Base-by-base conservation (phyloP, 2,888 invertebrate genomes). In the Heliconius aoede region DNA sequence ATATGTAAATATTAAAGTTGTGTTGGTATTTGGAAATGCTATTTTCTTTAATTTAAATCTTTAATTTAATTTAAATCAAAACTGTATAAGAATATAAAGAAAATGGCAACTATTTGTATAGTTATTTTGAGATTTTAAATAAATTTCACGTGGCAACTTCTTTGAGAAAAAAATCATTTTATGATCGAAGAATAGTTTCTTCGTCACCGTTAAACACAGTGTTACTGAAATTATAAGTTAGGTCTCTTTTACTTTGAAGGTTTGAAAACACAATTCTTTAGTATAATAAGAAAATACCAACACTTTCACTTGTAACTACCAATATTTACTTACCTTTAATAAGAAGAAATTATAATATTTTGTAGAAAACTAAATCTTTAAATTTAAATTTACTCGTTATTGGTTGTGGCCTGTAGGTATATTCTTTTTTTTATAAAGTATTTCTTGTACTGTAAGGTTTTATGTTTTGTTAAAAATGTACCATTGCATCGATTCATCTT, bases 361-460 rank as follows among this genome's bases (percentile, higher is more conserved):
- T 51, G 18, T 55, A 24, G 18, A 68, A 30, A 68, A 68, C 13
- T 46, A 51, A 28, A 21, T 51, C 21, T 28, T 30, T 46, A 28
- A 30, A 26, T 5, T 26, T n/a, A n/a, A n/a, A n/a, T 28, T 46
- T n/a, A 28, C 4, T 26, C 24, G 30, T 69, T 24, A 7, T 30
- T 32, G n/a, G n/a, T 69, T 28, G n/a, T 51, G 21, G 5, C 15
- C 30, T 30, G 15, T 26, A 30, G 24, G n/a, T 30, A 30, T 51
- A 1, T 46, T 40, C 4, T 68, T 28, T 69, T 51, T 51, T 51
- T 9, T 1, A 13, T 30, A 13, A 69, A 69, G 3, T 30, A 69
- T n/a, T n/a, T 58, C n/a, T 71, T 72, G 72, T 60, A 72, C 72
- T 72, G 26, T 36, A 24, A 72, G 72, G 72, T 60, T 60, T 60